Percentiles rank a stretch among this genome's conserved stretches.
Evolutionary conservation across 2,888 invertebrate genomes (phyloP).

Genomic region (Heterodera filipjevi): DNA sequence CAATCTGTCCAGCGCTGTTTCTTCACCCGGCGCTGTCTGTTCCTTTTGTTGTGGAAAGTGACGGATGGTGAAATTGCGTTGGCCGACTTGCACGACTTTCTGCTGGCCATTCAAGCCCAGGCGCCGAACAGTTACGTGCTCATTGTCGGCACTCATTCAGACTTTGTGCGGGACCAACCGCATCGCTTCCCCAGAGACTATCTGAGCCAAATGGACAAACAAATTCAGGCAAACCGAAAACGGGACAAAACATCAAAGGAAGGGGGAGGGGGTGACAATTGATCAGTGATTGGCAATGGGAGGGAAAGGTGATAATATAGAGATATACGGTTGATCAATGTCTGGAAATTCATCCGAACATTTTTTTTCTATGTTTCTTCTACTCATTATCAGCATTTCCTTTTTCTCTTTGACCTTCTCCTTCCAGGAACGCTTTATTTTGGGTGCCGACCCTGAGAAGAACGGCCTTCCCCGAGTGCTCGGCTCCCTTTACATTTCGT

Average conservation of each 20-base stretch:
- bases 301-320: no score
- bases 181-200: conserved; percentile 69
- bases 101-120: conserved; percentile 89
- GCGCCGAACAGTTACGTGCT: conserved; percentile 95
- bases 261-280: neutral
- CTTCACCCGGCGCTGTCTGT: conserved; percentile 88
- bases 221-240: conserved; percentile 70
- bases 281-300: neutral
- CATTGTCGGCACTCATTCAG: conserved; percentile 94
- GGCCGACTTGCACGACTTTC: conserved; percentile 88
- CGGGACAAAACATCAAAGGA: neutral
- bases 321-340: no score
- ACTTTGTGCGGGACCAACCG: conserved; percentile 71
- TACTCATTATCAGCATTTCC: no score
- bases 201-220: conserved; percentile 81
- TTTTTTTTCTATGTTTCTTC: no score
- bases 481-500: conserved; percentile 88
- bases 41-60: conserved; percentile 91
- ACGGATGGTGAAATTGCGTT: conserved; percentile 88
- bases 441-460: conserved; percentile 91
- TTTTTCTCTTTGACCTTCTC: neutral
- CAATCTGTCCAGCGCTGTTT: conserved; percentile 99
- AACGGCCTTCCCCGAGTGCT: conserved; percentile 80
- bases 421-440: conserved; percentile 75
- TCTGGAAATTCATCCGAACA: neutral